Conservation (phyloP, 2,888 invertebrate genomes). For the Drosophila fulvimacula region DNA sequence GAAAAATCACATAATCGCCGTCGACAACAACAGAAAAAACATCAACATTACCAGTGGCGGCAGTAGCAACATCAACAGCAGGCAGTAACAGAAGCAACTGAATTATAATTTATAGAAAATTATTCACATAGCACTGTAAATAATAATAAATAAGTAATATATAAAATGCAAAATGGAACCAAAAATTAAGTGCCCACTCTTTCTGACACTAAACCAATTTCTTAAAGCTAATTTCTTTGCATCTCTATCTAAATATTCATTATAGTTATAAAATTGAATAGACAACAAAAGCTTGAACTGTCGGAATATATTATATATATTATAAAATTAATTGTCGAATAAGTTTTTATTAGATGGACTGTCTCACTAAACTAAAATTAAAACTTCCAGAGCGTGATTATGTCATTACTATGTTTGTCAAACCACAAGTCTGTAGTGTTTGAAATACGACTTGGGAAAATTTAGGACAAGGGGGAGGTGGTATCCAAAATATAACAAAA, state of each 20-base stretch:
- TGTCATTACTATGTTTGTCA: no score
- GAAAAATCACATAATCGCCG: constrained; percentile 76
- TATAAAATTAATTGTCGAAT: no score
- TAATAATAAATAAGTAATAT: constrained; percentile 58
- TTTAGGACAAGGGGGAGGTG: no score
- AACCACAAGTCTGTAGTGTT: no score
- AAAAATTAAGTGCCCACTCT: constrained; percentile 53
- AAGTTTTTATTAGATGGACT: no score
- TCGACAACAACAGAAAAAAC: constrained; percentile 38
- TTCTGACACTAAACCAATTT: constrained; percentile 44
- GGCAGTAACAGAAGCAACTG: constrained; percentile 39
- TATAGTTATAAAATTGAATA: background rate
- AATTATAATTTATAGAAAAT: constrained; percentile 79
- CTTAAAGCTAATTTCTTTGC: constrained; percentile 33
- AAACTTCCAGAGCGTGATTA: no score
- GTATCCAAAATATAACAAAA: no score
- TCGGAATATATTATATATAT: no score
- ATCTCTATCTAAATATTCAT: background rate
- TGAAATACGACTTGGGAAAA: no score
- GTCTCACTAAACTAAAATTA: no score
- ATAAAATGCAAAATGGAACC: constrained; percentile 56
- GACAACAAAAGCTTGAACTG: background rate
- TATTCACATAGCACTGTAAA: constrained; percentile 69
- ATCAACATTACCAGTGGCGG: constrained; percentile 1
- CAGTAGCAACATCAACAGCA: constrained; percentile 24